Base-by-base conservation (phyloP, 1,140 invertebrate genomes). In the Coboldia fuscipes region DNA sequence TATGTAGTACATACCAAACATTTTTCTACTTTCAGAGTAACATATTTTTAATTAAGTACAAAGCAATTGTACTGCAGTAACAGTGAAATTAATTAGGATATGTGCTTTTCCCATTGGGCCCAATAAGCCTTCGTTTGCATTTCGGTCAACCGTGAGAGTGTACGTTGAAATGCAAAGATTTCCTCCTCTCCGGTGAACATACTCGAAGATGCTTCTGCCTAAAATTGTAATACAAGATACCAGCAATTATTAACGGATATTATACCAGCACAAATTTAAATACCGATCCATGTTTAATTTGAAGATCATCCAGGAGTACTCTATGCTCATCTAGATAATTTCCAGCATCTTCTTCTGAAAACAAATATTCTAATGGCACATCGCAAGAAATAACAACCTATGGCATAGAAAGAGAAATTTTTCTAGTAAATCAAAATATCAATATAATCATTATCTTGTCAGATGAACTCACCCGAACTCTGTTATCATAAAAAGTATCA, bases 161-260 rank as follows among this genome's bases (percentile, higher is more conserved):
- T 94, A 36, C 94, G 63, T 42, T 94, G 85, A 56, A 86, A 94
- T 7, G 93, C 92, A 64, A 97, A 98, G 36, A 92, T 59, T 61
- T 98, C 93, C 57, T 97, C 94, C 51, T 94, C 85, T 1, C 90
- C 92, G 17, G 85, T 96, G 47, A 97, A 97, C 42, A 97, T 77
- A 50, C 78, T 90, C 6, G 85, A 75, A 38, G 65, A 62, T 23
- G 70, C 60, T 46, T 70, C 56, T 44, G 75, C 58, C 22, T 22
- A 31, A 34, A 20, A 33, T 36, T 15, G 38, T 21, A n/a, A 32
- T 21, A 21, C 4, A 19, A 36, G 23, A 39, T 9, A 24, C 30
- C 23, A 33, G 30, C 28, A 20, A 7, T 19, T 38, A 23, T 17
- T 40, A 34, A 26, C 6, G 22, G 12, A 41, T 33, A 30, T 24